phyloP scores from a whole-genome alignment of 2,888 invertebrate genomes.

The Eugnorisma glareosa region DNA sequence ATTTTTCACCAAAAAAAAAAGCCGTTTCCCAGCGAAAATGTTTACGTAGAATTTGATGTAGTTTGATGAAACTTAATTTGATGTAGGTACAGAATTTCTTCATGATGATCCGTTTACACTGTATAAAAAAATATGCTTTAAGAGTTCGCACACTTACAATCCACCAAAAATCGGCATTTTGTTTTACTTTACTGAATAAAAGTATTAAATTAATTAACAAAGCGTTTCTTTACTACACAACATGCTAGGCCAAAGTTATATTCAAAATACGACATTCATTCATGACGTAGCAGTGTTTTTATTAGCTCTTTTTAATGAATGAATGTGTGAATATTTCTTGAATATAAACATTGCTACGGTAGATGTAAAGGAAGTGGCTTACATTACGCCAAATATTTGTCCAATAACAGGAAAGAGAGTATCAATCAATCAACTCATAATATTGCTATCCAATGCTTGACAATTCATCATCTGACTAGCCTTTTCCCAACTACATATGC shows the following conservation, averaged over 20 bases:
- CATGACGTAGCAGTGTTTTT: background rate
- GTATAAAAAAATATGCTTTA: background rate
- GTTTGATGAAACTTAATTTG: no score
- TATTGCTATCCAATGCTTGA: background rate
- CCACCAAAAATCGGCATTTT: conserved; percentile 72
- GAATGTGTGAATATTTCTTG: background rate
- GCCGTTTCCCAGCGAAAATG: no score
- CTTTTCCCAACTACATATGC: background rate
- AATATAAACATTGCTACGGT: conserved; percentile 11
- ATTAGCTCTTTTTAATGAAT: background rate
- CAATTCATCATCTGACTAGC: background rate
- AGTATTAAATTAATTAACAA: background rate
- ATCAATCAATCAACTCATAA: background rate
- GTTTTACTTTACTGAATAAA: background rate
- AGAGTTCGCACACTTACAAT: conserved; percentile 69
- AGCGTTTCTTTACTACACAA: background rate
- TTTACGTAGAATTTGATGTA: no score
- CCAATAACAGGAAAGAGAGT: background rate
- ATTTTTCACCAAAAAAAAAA: no score
- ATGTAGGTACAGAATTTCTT: no score
- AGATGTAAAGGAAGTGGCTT: conserved; percentile 7
- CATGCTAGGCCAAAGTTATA: background rate
- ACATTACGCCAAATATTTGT: conserved; percentile 46
- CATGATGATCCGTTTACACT: no score
- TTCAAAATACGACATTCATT: conserved; percentile 12